Base-by-base conservation (phyloP, 2,797 vertebrate genomes). In the Emys orbicularis region DNA sequence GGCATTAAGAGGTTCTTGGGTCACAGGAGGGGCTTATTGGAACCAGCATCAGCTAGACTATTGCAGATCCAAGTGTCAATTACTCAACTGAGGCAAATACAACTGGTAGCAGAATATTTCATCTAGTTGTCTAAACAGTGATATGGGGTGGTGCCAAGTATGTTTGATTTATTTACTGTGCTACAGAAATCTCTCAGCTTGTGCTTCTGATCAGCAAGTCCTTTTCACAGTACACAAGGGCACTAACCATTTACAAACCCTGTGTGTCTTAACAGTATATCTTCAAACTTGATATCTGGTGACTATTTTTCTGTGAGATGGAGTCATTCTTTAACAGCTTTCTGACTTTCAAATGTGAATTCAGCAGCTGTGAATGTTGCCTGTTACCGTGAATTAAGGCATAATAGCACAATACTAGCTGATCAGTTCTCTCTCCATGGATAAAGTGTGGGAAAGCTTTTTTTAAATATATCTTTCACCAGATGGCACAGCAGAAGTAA, bases 211-310 rank as follows among this genome's bases (percentile, higher is more conserved):
- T 9, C 31, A 16, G 29, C 49, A 90, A 84, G 31, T 10, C 29
- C 68, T 53, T 81, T 88, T 88, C 76, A 65, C 11, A 19, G 47
- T 3, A 23, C 52, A 44, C 57, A 49, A 52, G 34, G 79, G 19
- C 44, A 15, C n/a, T 47, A 59, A 53, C 0, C 0, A 27, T 13
- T 37, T 65, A 37, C 12, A 50, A 4, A 18, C 41, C 50, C 13
- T 1, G 0, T 29, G 25, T 16, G 61, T n/a, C 47, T n/a, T 21
- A 47, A 82, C 10, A 5, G 3, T 34, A 74, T 23, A 49, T 79
- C 44, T 25, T 13, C 0, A 0, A 4, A 6, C n/a, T 82, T 6
- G 0, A 77, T 68, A 79, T 18, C 15, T 12, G 9, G 5, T 12
- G 52, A 12, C 54, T 52, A 12, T 57, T 81, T 57, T 81, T 57